These are phyloP conservation scores for Phenganax marumi DNA, from an alignment of 92 coral and sea anemone genomes.

Conservation along the genomic window DNA sequence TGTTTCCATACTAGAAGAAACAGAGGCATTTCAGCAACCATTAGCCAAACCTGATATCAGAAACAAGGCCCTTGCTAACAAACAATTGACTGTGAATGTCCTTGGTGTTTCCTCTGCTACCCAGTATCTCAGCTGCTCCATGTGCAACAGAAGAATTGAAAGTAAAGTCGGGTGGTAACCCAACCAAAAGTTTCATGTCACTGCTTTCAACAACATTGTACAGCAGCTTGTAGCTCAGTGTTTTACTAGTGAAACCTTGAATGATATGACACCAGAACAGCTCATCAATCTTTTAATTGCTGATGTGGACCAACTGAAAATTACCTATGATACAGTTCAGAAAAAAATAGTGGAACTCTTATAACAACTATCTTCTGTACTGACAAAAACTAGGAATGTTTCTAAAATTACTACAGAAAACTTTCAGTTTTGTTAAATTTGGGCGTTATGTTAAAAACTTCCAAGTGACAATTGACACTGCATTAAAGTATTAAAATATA, in stretches of 20 bases:
- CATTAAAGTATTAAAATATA: too few relatives aligned
- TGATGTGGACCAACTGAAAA: not conserved
- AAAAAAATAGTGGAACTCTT: not conserved
- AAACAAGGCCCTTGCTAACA: not conserved
- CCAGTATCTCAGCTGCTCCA: not conserved
- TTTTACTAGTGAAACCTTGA: not conserved
- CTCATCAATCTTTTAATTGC: not conserved
- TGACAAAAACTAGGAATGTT: too few relatives aligned
- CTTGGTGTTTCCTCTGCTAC: not conserved
- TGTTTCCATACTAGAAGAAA: not conserved
- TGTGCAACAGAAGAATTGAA: not conserved
- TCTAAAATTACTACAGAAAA: too few relatives aligned
- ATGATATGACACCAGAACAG: not conserved
- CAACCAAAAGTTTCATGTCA: not conserved
- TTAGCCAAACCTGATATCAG: not conserved
- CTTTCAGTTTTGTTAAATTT: too few relatives aligned
- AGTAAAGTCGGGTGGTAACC: not conserved
- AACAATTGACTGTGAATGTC: not conserved
- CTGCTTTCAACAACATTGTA: constrained; percentile 4
- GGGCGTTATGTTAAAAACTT: too few relatives aligned
- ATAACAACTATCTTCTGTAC: not conserved
- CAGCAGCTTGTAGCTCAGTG: not conserved
- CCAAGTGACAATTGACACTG: too few relatives aligned
- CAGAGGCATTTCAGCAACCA: not conserved
- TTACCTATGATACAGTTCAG: constrained; percentile 1